These are phyloP conservation scores for Elaphurus davidianus DNA, from an alignment of 2,113 vertebrate species.

Conservation along the genomic window DNA sequence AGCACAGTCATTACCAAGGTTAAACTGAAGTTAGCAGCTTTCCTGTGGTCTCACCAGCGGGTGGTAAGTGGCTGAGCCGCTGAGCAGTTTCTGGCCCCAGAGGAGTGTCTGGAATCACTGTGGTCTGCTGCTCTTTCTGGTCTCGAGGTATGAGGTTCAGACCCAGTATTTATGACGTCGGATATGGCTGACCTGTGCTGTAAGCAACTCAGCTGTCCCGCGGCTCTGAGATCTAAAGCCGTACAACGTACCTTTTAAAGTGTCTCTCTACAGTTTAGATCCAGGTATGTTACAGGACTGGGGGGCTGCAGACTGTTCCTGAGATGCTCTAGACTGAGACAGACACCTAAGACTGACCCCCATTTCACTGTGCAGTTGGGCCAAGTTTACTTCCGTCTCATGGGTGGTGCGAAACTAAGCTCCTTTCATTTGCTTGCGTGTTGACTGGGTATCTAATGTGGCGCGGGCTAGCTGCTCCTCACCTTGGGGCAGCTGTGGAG, in stretches of 20 bases:
- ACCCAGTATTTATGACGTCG: not conserved
- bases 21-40: not conserved
- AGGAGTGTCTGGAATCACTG: too few species aligned
- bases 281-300: not conserved
- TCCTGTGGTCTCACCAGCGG: not conserved
- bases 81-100: not conserved
- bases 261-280: not conserved
- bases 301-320: rapidly evolving
- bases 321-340: not conserved
- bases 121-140: not conserved
- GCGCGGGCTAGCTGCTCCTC: not conserved
- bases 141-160: not conserved
- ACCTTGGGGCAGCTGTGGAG: not conserved
- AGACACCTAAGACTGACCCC: not conserved
- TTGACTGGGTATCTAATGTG: not conserved
- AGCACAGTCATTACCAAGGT: not conserved
- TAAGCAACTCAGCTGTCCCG: not conserved
- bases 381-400: not conserved
- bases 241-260: not conserved
- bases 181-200: not conserved
- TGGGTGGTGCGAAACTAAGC: not conserved
- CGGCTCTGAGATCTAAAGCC: not conserved
- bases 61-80: too few species aligned
- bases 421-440: not conserved
- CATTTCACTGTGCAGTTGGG: not conserved